A percentile compares a stretch with the other conserved stretches of the same genome.
Evolutionary conservation across 2,113 vertebrate genomes (phyloP).

Genomic region (Lasiurus borealis): DNA sequence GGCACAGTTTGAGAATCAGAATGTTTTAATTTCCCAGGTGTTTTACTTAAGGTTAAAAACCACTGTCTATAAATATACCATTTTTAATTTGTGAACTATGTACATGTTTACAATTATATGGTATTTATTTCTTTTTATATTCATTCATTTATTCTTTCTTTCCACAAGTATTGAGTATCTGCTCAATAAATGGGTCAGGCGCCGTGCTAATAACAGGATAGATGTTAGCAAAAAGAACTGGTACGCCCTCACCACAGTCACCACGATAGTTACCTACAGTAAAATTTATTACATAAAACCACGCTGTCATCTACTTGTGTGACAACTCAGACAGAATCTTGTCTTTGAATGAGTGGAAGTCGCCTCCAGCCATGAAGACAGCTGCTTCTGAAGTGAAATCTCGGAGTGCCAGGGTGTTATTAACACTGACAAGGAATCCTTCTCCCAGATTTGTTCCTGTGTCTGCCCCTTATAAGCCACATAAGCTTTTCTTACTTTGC

Average conservation of each 20-base stretch:
- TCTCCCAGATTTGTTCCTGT: no score
- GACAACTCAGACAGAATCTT: neutral
- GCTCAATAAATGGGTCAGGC: neutral
- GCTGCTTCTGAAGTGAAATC: conserved; percentile 12
- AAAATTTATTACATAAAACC: neutral
- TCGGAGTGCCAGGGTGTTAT: neutral
- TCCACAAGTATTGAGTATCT: neutral
- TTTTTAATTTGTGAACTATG: neutral
- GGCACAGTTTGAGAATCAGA: neutral
- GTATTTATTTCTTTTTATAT: neutral
- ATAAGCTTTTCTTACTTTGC: neutral
- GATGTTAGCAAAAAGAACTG: neutral
- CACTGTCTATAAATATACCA: neutral
- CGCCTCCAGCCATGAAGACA: neutral
- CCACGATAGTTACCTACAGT: neutral
- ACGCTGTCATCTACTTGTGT: neutral
- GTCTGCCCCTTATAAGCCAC: fast-evolving
- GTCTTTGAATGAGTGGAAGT: conserved; percentile 26
- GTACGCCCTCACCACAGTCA: fast-evolving
- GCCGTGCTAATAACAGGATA: fast-evolving
- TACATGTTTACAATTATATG: neutral
- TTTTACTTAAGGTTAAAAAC: neutral
- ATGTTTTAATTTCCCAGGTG: neutral
- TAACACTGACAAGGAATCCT: neutral
- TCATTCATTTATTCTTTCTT: neutral